Percentiles rank a stretch among this genome's conserved stretches.
Conservation (phyloP, 1,140 invertebrate genomes). For the Cepaea nemoralis region DNA sequence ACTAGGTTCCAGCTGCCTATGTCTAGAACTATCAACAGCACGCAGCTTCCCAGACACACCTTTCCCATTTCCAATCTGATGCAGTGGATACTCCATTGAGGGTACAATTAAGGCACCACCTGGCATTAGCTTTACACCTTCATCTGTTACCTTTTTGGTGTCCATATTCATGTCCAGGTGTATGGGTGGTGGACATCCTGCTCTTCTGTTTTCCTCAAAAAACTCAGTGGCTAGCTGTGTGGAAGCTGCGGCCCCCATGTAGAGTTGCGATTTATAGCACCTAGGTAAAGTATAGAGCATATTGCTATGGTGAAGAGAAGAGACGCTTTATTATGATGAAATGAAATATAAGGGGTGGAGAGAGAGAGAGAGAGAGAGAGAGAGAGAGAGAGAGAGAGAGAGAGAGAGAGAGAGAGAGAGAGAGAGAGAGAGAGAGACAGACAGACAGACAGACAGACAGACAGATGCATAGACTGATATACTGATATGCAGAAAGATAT, state of each 20-base stretch:
- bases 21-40: neutral
- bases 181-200: neutral
- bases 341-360: too few species aligned
- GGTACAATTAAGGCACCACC: constrained; percentile 1
- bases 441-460: too few species aligned
- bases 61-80: constrained; percentile 40
- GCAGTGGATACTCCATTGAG: constrained; percentile 1
- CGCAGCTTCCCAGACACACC: constrained; percentile 29
- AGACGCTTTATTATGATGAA: too few species aligned
- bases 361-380: too few species aligned
- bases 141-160: constrained; percentile 24
- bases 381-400: too few species aligned
- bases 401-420: too few species aligned
- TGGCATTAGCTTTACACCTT: constrained; percentile 37
- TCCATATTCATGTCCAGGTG: neutral
- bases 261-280: neutral
- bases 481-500: too few species aligned
- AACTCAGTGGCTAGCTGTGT: neutral
- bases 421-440: too few species aligned
- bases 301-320: too few species aligned
- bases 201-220: constrained; percentile 11
- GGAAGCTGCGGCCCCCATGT: constrained; percentile 33
- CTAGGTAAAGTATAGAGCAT: neutral
- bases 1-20: neutral
- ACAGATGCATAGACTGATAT: too few species aligned